Percentiles rank a stretch among this genome's conserved stretches.
Conservation (phyloP, 92 coral and sea anemone species). For the Siderastrea radians region DNA sequence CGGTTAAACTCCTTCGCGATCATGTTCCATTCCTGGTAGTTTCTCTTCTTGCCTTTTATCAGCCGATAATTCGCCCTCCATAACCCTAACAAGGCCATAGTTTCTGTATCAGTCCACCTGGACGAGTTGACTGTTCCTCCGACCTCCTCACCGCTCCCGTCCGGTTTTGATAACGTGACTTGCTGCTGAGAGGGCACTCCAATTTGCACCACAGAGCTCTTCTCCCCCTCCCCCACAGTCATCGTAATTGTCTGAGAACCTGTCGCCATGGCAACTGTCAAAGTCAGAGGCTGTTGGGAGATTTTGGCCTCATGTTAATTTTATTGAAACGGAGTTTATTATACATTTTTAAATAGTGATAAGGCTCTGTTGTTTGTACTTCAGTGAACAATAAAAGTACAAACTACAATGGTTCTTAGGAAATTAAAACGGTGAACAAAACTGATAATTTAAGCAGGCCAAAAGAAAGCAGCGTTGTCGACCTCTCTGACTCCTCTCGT, state of each 20-base stretch:
- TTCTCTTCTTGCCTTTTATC: slow-evolving; percentile 80
- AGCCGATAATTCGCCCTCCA: slow-evolving; percentile 82
- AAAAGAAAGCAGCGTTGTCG: no score
- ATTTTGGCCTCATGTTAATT: not conserved
- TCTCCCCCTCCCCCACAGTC: slow-evolving; percentile 44
- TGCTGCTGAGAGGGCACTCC: slow-evolving; percentile 50
- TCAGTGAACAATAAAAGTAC: no score
- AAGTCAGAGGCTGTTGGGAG: slow-evolving; percentile 15
- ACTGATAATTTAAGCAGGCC: no score
- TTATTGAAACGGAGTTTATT: no score
- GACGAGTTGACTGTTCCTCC: slow-evolving; percentile 74
- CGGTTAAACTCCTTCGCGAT: slow-evolving; percentile 85
- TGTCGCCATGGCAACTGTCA: slow-evolving; percentile 37
- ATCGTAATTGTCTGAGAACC: slow-evolving; percentile 32
- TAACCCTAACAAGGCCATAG: slow-evolving; percentile 74
- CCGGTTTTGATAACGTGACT: slow-evolving; percentile 6
- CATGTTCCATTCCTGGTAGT: slow-evolving; percentile 88
- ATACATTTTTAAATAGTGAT: no score
- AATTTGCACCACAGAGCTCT: slow-evolving; percentile 33
- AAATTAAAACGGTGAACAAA: no score
- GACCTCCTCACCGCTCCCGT: slow-evolving; percentile 29
- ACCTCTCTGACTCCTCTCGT: no score
- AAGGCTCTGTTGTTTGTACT: no score
- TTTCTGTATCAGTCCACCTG: slow-evolving; percentile 87
- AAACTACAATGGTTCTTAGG: no score